A percentile compares a stretch with the other conserved stretches of the same genome.
phyloP scores from a whole-genome alignment of 2,888 invertebrate genomes.

The Philaethria dido region DNA sequence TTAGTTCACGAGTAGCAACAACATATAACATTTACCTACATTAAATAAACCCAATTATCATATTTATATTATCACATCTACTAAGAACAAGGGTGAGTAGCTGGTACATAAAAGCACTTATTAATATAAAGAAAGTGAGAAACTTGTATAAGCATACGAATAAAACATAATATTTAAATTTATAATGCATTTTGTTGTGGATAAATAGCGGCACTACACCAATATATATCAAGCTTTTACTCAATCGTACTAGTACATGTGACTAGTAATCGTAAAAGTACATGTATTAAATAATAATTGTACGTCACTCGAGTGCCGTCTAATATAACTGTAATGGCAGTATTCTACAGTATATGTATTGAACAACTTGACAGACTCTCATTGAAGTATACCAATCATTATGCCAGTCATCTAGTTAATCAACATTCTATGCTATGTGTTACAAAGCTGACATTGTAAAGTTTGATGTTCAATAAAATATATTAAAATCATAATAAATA shows the following conservation, averaged over 20 bases:
- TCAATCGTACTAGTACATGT: too few relatives aligned
- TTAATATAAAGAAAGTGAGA: constrained; percentile 1
- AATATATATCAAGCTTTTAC: background rate
- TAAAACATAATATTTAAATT: background rate
- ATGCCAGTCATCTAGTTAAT: constrained; percentile 18
- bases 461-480: background rate
- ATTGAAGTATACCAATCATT: background rate
- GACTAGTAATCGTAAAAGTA: too few relatives aligned
- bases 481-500: too few relatives aligned
- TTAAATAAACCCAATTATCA: too few relatives aligned
- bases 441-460: background rate
- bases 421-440: constrained; percentile 13
- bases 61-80: background rate
- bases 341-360: constrained; percentile 10
- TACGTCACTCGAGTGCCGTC: background rate
- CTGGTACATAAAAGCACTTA: too few relatives aligned
- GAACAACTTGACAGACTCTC: constrained; percentile 18
- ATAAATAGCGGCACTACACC: background rate
- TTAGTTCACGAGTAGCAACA: too few relatives aligned
- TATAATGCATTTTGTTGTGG: background rate
- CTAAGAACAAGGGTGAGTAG: too few relatives aligned
- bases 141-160: background rate
- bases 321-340: constrained; percentile 17
- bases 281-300: constrained; percentile 10
- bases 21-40: too few relatives aligned